phyloP scores from a whole-genome alignment of 2,888 invertebrate species.

The Cepaea hortensis region DNA sequence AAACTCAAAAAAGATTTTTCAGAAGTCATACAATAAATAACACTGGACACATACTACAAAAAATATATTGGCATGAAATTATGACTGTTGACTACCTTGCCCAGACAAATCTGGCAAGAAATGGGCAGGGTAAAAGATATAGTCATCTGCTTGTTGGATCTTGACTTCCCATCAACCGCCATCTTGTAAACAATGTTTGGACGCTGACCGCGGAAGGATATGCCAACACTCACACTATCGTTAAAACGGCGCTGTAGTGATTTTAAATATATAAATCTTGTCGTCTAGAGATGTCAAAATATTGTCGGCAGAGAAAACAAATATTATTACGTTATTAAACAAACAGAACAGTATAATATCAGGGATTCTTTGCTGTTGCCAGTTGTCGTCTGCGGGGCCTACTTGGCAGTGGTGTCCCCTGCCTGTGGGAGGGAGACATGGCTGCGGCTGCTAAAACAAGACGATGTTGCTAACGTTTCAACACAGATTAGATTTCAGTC shows the following conservation, averaged over 20 bases:
- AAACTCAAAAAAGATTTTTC: no score
- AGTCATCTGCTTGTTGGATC: slow-evolving; percentile 62
- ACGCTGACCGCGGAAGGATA: neutral
- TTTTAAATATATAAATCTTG: no score
- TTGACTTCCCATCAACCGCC: slow-evolving; percentile 65
- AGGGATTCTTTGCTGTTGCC: neutral
- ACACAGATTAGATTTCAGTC: neutral
- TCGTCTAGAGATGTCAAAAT: no score
- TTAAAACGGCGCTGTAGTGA: no score
- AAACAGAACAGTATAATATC: no score
- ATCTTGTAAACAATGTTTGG: slow-evolving; percentile 52
- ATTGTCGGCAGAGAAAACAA: no score
- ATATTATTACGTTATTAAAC: no score
- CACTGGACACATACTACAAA: no score
- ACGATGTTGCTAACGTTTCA: no score
- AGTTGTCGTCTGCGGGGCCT: neutral
- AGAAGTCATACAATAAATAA: no score
- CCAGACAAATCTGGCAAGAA: slow-evolving; percentile 74
- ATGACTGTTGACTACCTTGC: slow-evolving; percentile 63
- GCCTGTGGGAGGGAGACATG: neutral
- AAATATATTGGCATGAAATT: no score
- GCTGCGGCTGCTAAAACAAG: no score
- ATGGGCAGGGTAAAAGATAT: slow-evolving; percentile 72
- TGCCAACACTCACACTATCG: neutral
- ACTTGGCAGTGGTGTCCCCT: neutral